Evolutionary conservation across 1,140 invertebrate genomes (phyloP).

Genomic region (Ylistrum balloti): DNA sequence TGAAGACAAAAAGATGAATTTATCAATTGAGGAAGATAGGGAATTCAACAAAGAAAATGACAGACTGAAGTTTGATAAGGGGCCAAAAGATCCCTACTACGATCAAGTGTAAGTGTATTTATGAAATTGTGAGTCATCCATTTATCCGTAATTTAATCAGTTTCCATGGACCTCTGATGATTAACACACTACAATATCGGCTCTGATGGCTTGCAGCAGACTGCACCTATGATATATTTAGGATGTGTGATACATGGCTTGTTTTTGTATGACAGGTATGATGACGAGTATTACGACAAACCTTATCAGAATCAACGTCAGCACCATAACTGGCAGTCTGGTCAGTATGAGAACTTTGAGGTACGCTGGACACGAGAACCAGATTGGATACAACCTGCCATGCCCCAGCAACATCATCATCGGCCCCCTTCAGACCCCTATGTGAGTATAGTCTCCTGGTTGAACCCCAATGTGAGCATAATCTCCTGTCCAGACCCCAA

Average conservation of each 20-base stretch:
- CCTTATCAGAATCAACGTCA: constrained; percentile 66
- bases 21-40: constrained; percentile 87
- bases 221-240: too few species aligned
- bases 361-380: constrained; percentile 80
- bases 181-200: too few species aligned
- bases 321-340: constrained; percentile 73
- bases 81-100: constrained; percentile 76
- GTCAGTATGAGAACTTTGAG: constrained; percentile 83
- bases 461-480: constrained; percentile 37
- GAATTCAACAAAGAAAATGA: constrained; percentile 95
- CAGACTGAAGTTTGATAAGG: constrained; percentile 84
- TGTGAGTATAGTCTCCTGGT: background rate
- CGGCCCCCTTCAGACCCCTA: background rate
- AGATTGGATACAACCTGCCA: constrained; percentile 62
- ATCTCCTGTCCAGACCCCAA: background rate
- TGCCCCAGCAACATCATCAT: constrained; percentile 46
- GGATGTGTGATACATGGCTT: too few species aligned
- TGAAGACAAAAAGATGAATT: constrained; percentile 97
- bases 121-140: too few species aligned
- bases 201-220: too few species aligned
- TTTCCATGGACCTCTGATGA: too few species aligned
- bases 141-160: too few species aligned
- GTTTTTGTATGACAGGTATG: too few species aligned
- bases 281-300: constrained; percentile 80
- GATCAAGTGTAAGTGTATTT: constrained; percentile 65